Conservation (phyloP, 2,113 vertebrate species). For the Labeo catla region DNA sequence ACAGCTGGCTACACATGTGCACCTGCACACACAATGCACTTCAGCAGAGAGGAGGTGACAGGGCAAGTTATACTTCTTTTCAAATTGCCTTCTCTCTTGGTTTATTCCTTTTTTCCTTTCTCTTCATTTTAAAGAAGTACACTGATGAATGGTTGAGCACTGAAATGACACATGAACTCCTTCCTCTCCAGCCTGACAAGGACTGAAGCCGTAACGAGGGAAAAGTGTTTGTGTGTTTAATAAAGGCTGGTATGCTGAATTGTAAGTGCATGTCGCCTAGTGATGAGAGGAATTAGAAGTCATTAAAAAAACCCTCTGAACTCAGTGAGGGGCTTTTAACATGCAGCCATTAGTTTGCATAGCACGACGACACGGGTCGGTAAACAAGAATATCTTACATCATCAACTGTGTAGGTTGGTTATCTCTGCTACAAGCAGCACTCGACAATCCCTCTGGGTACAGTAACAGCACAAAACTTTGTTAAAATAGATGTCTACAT, state of each 20-base stretch:
- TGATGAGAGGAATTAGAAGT: conserved; percentile 22
- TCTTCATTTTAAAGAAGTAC: not conserved
- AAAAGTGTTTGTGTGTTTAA: conserved; percentile 10
- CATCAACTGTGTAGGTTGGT: conserved; percentile 10
- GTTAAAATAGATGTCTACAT: not conserved
- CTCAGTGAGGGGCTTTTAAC: conserved; percentile 20
- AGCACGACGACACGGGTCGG: not conserved
- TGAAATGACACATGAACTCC: not conserved
- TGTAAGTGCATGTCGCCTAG: not conserved
- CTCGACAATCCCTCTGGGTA: not conserved
- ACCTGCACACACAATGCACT: conserved; percentile 40
- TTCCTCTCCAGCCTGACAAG: conserved; percentile 1
- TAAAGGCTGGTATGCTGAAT: conserved; percentile 10
- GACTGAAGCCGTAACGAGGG: not conserved
- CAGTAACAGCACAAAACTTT: not conserved
- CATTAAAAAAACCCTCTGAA: not conserved
- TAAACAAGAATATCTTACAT: conserved; percentile 37
- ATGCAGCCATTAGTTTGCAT: conserved; percentile 30
- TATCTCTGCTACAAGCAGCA: not conserved
- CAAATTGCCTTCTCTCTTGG: not conserved
- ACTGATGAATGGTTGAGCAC: conserved; percentile 1
- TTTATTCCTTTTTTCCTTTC: not conserved
- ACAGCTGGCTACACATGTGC: conserved; percentile 43
- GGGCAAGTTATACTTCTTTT: not conserved
- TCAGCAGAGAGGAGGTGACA: not conserved